Evolutionary conservation across 2,113 vertebrate genomes (phyloP).

Genomic region (Sapajus apella): DNA sequence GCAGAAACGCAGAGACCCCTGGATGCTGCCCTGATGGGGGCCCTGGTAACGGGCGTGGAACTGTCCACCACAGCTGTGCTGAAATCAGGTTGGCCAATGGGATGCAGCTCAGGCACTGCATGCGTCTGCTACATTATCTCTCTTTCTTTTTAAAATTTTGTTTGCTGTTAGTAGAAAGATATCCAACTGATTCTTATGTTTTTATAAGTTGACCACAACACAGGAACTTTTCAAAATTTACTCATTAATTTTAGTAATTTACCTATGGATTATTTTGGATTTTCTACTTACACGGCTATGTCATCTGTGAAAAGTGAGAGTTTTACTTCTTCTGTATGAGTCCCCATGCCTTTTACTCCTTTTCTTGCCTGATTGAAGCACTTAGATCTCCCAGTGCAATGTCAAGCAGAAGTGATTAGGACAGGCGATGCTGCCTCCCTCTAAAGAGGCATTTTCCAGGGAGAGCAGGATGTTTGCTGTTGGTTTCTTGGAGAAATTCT

Average conservation of each 20-base stretch:
- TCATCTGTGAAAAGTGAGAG: not conserved
- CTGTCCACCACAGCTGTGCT: constrained; percentile 64
- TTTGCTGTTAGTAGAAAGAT: not conserved
- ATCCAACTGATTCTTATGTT: not conserved
- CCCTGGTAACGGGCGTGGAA: accelerated
- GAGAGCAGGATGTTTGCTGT: not conserved
- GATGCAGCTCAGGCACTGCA: accelerated
- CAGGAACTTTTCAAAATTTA: not conserved
- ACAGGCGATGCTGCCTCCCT: accelerated
- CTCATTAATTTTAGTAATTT: not conserved
- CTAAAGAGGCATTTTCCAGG: not conserved
- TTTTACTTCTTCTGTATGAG: not conserved
- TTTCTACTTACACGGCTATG: not conserved
- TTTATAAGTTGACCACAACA: not conserved
- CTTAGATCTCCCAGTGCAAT: not conserved
- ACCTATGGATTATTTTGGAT: not conserved
- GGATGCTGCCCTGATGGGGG: accelerated
- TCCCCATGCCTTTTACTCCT: not conserved
- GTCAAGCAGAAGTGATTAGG: not conserved
- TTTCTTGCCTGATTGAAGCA: not conserved
- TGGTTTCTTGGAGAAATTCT: not conserved
- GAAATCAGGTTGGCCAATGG: not conserved
- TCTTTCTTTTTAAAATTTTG: not conserved
- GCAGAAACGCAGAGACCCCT: not conserved
- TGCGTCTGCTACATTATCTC: accelerated